Base-by-base conservation (phyloP, 2,113 vertebrate species). In the Corythornis vintsioides region DNA sequence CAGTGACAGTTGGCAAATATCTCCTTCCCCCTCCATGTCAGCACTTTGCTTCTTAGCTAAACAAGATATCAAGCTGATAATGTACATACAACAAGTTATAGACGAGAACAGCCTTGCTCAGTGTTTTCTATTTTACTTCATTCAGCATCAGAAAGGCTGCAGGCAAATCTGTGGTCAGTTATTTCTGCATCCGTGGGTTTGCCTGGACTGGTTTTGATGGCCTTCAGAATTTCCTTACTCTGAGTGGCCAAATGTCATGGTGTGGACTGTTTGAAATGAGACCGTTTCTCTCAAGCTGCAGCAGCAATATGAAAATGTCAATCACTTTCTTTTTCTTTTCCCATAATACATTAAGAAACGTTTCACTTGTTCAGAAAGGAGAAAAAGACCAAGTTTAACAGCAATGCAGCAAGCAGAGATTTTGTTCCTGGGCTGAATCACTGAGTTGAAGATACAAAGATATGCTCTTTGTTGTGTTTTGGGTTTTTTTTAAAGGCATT, bases 341-440 rank as follows among this genome's bases (percentile, higher is more conserved):
- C 17, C 40, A 26, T 20, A 20, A 64, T 3, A 18, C 3, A 20
- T 43, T 60, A 40, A 57, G 38, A 65, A 71, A 21, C 0, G 0
- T 26, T 75, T 59, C 25, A 28, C 5, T 57, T n/a, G 22, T 33
- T 48, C 17, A 45, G 43, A 57, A 53, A 61, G 15, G 12, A 65
- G 55, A 20, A 76, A 33, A 48, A 61, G n/a, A 10, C 3, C 26
- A 53, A 28, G 17, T 19, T 67, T 8, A 66, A 31, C 25, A 72
- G 19, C 31, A 48, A n/a, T 6, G 16, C 22, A 57, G n/a, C 75
- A 83, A 28, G 33, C 42, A 40, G 33, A 40, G 10, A 0, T 19
- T 83, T 84, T 40, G 15, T 18, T 65, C 52, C 35, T 31, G 31
- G 45, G n/a, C 42, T 73, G 45, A 75, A n/a, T 17, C 13, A 35